Conservation (phyloP, 2,113 vertebrate species). For the Tylochromis polylepis region DNA sequence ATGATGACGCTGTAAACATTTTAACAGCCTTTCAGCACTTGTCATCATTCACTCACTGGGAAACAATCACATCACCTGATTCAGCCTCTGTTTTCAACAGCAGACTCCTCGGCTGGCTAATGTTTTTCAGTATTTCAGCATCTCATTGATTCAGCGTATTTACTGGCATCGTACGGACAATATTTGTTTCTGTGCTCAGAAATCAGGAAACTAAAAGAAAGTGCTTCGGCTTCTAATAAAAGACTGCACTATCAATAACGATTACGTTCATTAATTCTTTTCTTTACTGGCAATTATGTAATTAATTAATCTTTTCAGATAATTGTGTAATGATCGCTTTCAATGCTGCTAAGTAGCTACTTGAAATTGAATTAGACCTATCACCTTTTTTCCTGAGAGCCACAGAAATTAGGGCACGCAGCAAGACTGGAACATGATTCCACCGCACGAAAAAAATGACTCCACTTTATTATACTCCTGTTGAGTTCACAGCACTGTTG, state of each 20-base stretch:
- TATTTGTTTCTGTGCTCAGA: not conserved
- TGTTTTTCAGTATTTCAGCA: not conserved
- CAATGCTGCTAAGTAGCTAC: not conserved
- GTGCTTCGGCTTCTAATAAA: not conserved
- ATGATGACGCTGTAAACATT: not conserved
- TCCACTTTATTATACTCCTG: constrained; percentile 14
- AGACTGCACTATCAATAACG: not conserved
- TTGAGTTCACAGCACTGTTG: constrained; percentile 11
- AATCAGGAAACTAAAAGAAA: not conserved
- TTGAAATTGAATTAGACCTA: constrained; percentile 13
- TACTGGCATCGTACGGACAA: not conserved
- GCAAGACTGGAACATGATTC: not conserved
- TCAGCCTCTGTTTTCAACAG: not conserved
- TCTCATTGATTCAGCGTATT: not conserved
- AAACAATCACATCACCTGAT: constrained; percentile 4
- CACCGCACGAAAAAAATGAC: not conserved
- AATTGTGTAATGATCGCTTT: constrained; percentile 9
- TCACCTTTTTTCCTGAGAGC: not conserved
- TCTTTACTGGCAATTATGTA: not conserved
- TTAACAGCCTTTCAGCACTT: not conserved
- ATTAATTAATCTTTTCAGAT: constrained; percentile 5
- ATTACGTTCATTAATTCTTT: not conserved
- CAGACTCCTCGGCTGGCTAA: not conserved
- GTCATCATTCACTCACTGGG: not conserved
- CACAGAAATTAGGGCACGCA: constrained; percentile 16